phyloP scores from a whole-genome alignment of 1,140 invertebrate species.

The Cotesia vestalis region DNA sequence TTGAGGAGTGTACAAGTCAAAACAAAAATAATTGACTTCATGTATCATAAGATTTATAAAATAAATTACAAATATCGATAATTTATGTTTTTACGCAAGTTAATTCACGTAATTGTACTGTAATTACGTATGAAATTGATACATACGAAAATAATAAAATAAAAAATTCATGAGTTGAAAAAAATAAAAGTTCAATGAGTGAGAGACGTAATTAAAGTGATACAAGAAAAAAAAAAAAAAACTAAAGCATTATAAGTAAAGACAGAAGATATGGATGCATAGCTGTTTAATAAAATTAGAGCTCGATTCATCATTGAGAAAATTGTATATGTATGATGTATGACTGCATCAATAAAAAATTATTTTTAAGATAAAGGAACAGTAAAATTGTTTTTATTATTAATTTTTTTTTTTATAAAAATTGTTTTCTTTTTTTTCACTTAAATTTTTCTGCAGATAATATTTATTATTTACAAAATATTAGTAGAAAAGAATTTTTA shows the following conservation, averaged over 20 bases:
- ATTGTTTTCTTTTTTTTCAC: neutral
- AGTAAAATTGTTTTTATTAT: neutral
- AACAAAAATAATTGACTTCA: conserved; percentile 3
- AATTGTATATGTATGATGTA: conserved; percentile 61
- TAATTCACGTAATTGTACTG: conserved; percentile 32
- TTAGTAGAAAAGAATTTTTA: conserved; percentile 8
- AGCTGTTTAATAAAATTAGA: conserved; percentile 45
- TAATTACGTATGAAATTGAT: conserved; percentile 24
- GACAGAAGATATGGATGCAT: conserved; percentile 19
- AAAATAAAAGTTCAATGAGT: neutral
- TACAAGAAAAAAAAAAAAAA: neutral
- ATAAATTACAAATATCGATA: conserved; percentile 14
- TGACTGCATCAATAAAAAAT: conserved; percentile 63
- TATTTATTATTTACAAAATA: conserved; percentile 17
- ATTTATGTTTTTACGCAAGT: conserved; percentile 31
- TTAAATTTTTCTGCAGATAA: neutral
- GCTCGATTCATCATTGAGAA: conserved; percentile 50
- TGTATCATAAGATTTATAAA: conserved; percentile 18
- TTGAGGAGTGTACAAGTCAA: conserved; percentile 8
- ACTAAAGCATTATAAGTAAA: conserved; percentile 15
- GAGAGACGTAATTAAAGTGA: conserved; percentile 15
- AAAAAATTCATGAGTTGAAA: conserved; percentile 3
- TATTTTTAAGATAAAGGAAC: conserved; percentile 63
- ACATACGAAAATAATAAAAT: conserved; percentile 25
- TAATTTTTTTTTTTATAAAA: neutral